Percentiles rank a stretch among this genome's conserved stretches.
Conservation (phyloP, 1,140 invertebrate species). For the Cheumatopsyche charites region DNA sequence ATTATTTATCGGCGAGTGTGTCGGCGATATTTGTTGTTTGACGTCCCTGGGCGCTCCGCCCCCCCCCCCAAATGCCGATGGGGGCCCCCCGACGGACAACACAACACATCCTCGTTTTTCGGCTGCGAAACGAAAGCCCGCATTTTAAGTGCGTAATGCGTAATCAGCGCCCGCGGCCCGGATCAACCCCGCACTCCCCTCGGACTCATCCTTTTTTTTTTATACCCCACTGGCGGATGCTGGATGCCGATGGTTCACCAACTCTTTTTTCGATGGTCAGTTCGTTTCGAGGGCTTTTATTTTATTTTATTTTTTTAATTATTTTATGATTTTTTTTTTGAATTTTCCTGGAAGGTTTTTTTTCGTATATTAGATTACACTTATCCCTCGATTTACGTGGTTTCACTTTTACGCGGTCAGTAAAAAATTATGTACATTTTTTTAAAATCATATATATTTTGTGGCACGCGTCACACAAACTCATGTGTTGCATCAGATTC, state of each 20-base stretch:
- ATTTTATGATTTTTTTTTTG: no score
- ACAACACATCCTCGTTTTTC: conserved; percentile 46
- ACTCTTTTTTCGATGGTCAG: no score
- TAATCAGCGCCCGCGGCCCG: conserved; percentile 46
- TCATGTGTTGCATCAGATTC: no score
- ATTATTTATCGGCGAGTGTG: conserved; percentile 26
- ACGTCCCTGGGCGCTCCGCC: conserved; percentile 6
- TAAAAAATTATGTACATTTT: no score
- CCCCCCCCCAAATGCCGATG: conserved; percentile 21
- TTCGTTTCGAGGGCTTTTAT: no score
- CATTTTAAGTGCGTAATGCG: conserved; percentile 49
- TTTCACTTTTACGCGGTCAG: no score
- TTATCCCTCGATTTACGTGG: no score
- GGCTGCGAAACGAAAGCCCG: conserved; percentile 47
- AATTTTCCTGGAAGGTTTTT: no score
- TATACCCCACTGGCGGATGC: not conserved
- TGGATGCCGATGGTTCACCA: not conserved
- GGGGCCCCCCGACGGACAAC: not conserved
- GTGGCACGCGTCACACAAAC: no score
- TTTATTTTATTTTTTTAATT: no score
- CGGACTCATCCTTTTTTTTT: not conserved
- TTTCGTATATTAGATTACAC: no score
- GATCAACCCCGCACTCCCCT: conserved; percentile 20
- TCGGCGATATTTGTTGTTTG: conserved; percentile 32
- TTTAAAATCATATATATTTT: no score